Evolutionary conservation across 2,113 vertebrate species (phyloP), one percentile per base, ranked within the genome.

Genomic region (Melanerpes aurifrons): DNA sequence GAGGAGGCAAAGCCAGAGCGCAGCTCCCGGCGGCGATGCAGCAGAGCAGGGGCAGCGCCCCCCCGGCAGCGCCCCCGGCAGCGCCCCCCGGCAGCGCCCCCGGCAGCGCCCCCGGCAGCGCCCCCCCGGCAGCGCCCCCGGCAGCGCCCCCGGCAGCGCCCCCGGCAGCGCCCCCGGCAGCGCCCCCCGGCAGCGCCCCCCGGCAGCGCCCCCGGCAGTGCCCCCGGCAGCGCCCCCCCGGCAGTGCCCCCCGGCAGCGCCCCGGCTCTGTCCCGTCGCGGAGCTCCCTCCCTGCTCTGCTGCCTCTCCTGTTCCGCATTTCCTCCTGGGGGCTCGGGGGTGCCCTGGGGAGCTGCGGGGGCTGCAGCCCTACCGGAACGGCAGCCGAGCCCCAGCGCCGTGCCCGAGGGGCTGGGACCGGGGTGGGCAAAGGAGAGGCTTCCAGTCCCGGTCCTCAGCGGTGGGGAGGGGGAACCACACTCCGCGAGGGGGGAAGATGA

Each of bases 381-480:
- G 8, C 50, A 71, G 11, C 2, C 57, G 43, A 28, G 53, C 37
- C 3, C 16, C 5, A 9, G 4, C 0, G 9, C 11, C 6, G 8
- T 0, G 47, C 3, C 9, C 5, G 8, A 59, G 0, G 1, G 47
- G 28, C 9, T 26, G 2, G 21, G 5, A 70, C 40, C 19, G 11
- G 0, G 3, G 20, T 0, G 4, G 58, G 10, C 40, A 31, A 29
- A 31, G 9, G 4, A 32, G 57, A 35, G 32, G 3, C 54, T 18
- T 26, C 6, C 14, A 29, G 22, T 3, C 3, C 17, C 6, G 10
- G 22, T 35, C 15, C 9, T 10, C 1, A 3, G 9, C 17, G 2
- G 35, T 8, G 35, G 50, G 61, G 22, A 79, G 29, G 4, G 43
- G 32, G 14, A 32, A 9, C 3, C 35, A 25, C 63, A 62, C 61